Evolutionary conservation across 2,797 vertebrate genomes (phyloP).

Genomic region (Sebastes steindachneri): DNA sequence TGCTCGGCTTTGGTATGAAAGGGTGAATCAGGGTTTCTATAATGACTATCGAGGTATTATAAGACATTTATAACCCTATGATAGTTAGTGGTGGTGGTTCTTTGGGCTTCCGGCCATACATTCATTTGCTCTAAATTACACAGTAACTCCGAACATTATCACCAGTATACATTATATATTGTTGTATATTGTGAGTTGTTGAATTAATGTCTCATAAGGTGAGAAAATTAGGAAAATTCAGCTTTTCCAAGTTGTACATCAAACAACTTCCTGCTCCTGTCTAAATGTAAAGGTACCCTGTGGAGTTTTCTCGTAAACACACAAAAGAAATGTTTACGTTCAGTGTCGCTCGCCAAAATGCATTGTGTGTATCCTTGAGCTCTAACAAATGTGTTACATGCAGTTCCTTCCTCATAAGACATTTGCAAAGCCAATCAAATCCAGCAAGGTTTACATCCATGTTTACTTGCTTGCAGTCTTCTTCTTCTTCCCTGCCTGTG

Average conservation of each 20-base stretch:
- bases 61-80: background rate
- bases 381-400: background rate
- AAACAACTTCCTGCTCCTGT: background rate
- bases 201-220: background rate
- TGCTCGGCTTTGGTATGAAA: background rate
- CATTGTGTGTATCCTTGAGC: background rate
- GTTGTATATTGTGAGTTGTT: background rate
- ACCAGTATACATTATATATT: background rate
- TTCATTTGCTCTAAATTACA: background rate
- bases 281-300: background rate
- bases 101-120: background rate
- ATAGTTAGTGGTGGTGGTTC: background rate
- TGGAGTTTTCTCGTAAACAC: background rate
- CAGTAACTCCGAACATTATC: background rate
- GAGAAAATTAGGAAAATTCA: background rate
- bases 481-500: background rate
- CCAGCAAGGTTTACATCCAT: background rate
- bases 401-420: background rate
- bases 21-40: background rate
- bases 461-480: background rate
- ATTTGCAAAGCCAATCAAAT: background rate
- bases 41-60: background rate
- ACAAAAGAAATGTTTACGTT: background rate
- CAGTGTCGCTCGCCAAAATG: fast-evolving
- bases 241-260: background rate